phyloP scores from a whole-genome alignment of 2,113 vertebrate genomes.

The Galbula dea region DNA sequence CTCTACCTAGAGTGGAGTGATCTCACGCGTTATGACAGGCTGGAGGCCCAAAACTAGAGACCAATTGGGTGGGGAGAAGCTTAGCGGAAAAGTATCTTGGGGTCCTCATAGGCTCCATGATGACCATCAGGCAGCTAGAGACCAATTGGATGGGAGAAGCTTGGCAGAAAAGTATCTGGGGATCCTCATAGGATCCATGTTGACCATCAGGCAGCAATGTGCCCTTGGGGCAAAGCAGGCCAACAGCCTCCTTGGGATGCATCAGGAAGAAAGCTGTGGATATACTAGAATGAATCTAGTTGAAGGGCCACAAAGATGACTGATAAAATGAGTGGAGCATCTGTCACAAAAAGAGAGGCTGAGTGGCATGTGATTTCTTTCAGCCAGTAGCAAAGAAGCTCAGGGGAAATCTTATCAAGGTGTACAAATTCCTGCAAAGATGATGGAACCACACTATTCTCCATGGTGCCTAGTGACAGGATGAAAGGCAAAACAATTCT shows the following conservation, averaged over 20 bases:
- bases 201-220: neutral
- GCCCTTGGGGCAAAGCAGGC: neutral
- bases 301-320: neutral
- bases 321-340: neutral
- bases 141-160: neutral
- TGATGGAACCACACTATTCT: neutral
- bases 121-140: neutral
- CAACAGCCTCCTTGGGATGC: neutral
- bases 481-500: neutral
- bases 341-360: neutral
- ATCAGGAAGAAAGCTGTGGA: neutral
- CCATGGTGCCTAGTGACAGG: neutral
- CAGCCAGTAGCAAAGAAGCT: neutral
- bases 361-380: neutral
- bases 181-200: neutral
- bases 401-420: neutral
- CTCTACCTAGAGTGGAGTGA: neutral
- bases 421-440: neutral
- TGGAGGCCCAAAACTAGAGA: neutral
- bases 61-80: neutral
- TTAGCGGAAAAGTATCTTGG: neutral
- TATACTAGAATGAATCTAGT: neutral
- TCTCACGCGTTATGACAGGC: neutral
- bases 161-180: neutral
- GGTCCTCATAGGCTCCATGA: neutral